Evolutionary conservation across 1,140 invertebrate genomes (phyloP).

Genomic region (Bombyx mori): ASM3026992v2 NC_085114.1:11109501-11110000

Average conservation of each 20-base stretch:
- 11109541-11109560: conserved; percentile 19
- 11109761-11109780: conserved; percentile 13
- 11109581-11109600: conserved; percentile 43
- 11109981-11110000: conserved; percentile 5
- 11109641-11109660: conserved; percentile 23
- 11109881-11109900: conserved; percentile 21
- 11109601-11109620: conserved; percentile 53
- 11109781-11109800: conserved; percentile 36
- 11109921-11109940: conserved; percentile 14
- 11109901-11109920: conserved; percentile 20
- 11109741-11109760: conserved; percentile 18
- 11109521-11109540: conserved; percentile 44
- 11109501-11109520: conserved; percentile 25
- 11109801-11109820: conserved; percentile 13
- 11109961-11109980: neutral
- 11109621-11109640: conserved; percentile 20
- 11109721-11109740: neutral
- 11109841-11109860: conserved; percentile 25
- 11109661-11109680: conserved; percentile 55
- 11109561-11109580: conserved; percentile 48
- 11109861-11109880: conserved; percentile 16
- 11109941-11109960: conserved; percentile 5
- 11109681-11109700: conserved; percentile 24
- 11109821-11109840: conserved; percentile 12
- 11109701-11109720: conserved; percentile 23